A percentile compares a stretch with the other conserved stretches of the same genome.
phyloP scores from a whole-genome alignment of 2,113 vertebrate genomes.

The Pseudorasbora parva region DNA sequence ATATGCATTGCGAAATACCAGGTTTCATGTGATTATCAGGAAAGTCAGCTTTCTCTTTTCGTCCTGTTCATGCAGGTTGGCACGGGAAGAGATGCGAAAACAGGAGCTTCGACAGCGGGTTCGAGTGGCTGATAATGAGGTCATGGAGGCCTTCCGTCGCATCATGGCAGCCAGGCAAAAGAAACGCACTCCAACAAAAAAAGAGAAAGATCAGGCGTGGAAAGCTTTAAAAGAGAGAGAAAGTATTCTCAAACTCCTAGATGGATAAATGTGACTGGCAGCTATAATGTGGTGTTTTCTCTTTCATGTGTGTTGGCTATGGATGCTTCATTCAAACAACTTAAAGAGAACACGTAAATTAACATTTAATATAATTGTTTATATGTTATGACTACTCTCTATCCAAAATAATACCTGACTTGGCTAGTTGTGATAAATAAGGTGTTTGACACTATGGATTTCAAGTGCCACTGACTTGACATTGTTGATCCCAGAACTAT shows the following conservation, averaged over 20 bases:
- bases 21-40: background rate
- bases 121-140: constrained; percentile 94
- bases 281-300: constrained; percentile 3
- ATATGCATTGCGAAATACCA: background rate
- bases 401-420: background rate
- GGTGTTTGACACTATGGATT: constrained; percentile 15
- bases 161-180: constrained; percentile 99
- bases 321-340: constrained; percentile 5
- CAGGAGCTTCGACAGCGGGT: constrained; percentile 95
- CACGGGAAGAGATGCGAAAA: constrained; percentile 93
- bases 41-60: background rate
- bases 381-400: background rate
- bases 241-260: constrained; percentile 94
- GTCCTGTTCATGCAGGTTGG: constrained; percentile 75
- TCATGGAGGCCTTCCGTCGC: constrained; percentile 98
- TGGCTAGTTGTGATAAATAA: constrained; percentile 6
- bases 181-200: constrained; percentile 97
- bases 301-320: background rate
- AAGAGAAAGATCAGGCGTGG: constrained; percentile 98
- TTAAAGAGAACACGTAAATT: background rate
- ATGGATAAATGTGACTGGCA: constrained; percentile 74
- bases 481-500: background rate
- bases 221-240: constrained; percentile 95
- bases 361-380: background rate
- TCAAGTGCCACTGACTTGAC: background rate